Evolutionary conservation across 1,140 invertebrate species (phyloP), one percentile per base, ranked within the genome.

Genomic region (Melitaea cinxia): DNA sequence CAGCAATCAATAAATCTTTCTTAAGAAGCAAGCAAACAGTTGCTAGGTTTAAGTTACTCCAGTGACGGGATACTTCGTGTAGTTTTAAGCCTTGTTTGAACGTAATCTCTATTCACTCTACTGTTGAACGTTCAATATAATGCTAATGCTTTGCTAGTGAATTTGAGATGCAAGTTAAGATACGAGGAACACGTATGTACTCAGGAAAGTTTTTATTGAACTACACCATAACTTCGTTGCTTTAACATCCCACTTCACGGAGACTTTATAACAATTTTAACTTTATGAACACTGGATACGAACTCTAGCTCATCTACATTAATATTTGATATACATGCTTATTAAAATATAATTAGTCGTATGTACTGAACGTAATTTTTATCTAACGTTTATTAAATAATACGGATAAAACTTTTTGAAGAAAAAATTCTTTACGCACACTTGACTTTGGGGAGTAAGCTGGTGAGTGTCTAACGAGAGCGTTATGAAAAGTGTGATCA

Each of bases 101-200:
- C 68, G 71, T 70, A 75, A 78, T 69, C 73, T 75, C 68, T 70
- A 71, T 71, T 61, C 59, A 70, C 75, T 73, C 60, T 65, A 70
- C 37, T 70, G 68, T 72, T 72, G 57, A 65, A 53, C 35, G 55
- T 52, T 35, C 53, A 77, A 69, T 69, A 72, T 59, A 70, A 62
- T 73, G 70, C 70, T 72, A 70, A 78, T 74, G 76, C 39, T 52
- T 67, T 60, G 42, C 56, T 59, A 66, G 54, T 65, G 37, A 61
- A 53, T 59, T 59, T 53, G 35, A 49, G 53, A 56, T 39, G 55
- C 55, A 65, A 65, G 47, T 59, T 65, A 49, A 56, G 61, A 50
- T 52, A 47, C 35, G 47, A 65, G 53, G 33, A 65, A 65, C 59
- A 60, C 58, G 58, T 62, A 39, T 59, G 26, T 59, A 65, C 63